Percentiles rank a stretch among this genome's conserved stretches.
phyloP scores from a whole-genome alignment of 2,113 vertebrate genomes.

The Varanus salvator region DNA sequence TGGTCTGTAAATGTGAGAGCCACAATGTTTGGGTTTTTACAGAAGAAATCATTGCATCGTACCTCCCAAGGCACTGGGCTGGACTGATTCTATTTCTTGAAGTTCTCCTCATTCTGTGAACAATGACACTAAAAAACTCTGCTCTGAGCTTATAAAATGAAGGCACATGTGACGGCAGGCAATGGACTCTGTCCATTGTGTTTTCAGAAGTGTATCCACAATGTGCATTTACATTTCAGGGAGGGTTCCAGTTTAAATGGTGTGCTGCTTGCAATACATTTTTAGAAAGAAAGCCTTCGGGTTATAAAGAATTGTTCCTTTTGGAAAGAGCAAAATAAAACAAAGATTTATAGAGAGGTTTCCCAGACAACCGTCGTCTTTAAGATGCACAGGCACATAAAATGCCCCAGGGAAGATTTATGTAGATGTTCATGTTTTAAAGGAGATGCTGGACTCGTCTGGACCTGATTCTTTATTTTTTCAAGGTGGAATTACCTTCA shows the following conservation, averaged over 20 bases:
- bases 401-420: no score
- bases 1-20: conserved; percentile 4
- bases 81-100: neutral
- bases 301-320: neutral
- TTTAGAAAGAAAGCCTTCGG: neutral
- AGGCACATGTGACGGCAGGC: neutral
- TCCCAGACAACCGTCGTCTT: neutral
- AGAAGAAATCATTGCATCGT: neutral
- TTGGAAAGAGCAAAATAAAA: neutral
- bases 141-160: neutral
- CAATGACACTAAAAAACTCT: neutral
- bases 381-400: neutral
- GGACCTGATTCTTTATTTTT: neutral
- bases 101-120: neutral
- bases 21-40: neutral
- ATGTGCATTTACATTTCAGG: neutral
- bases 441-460: neutral
- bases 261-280: neutral
- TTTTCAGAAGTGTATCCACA: neutral
- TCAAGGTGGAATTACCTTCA: neutral
- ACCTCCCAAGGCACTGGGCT: neutral
- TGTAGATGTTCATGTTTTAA: neutral
- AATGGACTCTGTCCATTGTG: neutral
- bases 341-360: neutral
- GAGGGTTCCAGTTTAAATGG: neutral